Evolutionary conservation across 2,797 vertebrate species (phyloP).

Genomic region (Lacerta viridis): DNA sequence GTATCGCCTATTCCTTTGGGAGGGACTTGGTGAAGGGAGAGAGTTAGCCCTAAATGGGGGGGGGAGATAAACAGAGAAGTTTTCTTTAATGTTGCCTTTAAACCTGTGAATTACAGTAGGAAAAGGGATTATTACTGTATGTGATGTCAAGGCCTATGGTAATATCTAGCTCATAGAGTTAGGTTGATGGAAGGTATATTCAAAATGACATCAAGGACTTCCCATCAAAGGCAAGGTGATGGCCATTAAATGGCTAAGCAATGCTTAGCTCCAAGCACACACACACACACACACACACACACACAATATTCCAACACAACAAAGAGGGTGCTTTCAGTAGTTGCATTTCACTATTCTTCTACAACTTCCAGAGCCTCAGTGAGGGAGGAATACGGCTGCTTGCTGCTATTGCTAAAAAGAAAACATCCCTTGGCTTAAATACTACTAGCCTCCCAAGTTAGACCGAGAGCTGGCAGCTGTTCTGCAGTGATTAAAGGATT

Average conservation of each 20-base stretch:
- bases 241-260: not conserved
- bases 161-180: conserved; percentile 25
- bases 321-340: conserved; percentile 42
- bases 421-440: not conserved
- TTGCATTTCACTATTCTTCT: conserved; percentile 57
- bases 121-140: not conserved
- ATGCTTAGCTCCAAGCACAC: conserved; percentile 34
- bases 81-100: not conserved
- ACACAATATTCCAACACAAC: conserved; percentile 59
- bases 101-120: not conserved
- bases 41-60: conserved; percentile 56
- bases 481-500: conserved; percentile 53
- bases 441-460: conserved; percentile 57
- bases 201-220: not conserved
- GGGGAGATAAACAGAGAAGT: conserved; percentile 43
- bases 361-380: not conserved
- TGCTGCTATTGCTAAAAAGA: conserved; percentile 44
- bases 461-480: conserved; percentile 57
- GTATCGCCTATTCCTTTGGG: conserved; percentile 47
- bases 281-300: conserved; percentile 34
- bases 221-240: not conserved
- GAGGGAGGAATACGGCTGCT: conserved; percentile 33
- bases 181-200: not conserved
- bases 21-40: conserved; percentile 33
- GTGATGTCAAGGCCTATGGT: not conserved